Base-by-base conservation (phyloP, 1,140 invertebrate species). In the Proales similis region DNA sequence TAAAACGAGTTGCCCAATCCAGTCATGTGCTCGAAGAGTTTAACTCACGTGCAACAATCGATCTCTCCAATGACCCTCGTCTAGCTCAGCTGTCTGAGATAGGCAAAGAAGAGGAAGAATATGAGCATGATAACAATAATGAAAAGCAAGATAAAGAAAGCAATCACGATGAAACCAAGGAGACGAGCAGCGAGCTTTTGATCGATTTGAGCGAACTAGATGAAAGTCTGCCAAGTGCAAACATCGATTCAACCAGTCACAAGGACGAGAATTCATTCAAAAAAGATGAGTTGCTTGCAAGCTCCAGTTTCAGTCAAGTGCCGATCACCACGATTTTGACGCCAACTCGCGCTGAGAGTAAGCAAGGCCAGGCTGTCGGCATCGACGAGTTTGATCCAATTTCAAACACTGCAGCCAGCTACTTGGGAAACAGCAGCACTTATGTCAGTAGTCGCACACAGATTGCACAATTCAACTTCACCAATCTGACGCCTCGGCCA, bases 311-410 rank as follows among this genome's bases (percentile, higher is more conserved):
- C 17, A 53, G 42, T 20, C 42, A 32, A 2, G 42, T 53, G 24
- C 17, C 42, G 17, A 53, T n/a, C n/a, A n/a, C n/a, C n/a, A n/a
- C n/a, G n/a, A n/a, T n/a, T n/a, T n/a, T n/a, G n/a, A n/a, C n/a
- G n/a, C n/a, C n/a, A n/a, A n/a, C n/a, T n/a, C n/a, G n/a, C n/a
- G n/a, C n/a, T n/a, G n/a, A n/a, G n/a, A n/a, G n/a, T n/a, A n/a
- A n/a, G n/a, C n/a, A n/a, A n/a, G n/a, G n/a, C n/a, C n/a, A n/a
- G n/a, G n/a, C n/a, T n/a, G n/a, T n/a, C n/a, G n/a, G n/a, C n/a
- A n/a, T n/a, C n/a, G n/a, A 38, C 17, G 48, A 53, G 22, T 53
- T 53, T 38, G 48, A 53, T 53, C 48, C 48, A 20, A 27, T 53
- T 14, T 53, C 30, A 6, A 38, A 53, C n/a, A n/a, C n/a, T n/a